A percentile compares a stretch with the other conserved stretches of the same genome.
Conservation (phyloP, 2,113 vertebrate genomes). For the Rhea americana region DNA sequence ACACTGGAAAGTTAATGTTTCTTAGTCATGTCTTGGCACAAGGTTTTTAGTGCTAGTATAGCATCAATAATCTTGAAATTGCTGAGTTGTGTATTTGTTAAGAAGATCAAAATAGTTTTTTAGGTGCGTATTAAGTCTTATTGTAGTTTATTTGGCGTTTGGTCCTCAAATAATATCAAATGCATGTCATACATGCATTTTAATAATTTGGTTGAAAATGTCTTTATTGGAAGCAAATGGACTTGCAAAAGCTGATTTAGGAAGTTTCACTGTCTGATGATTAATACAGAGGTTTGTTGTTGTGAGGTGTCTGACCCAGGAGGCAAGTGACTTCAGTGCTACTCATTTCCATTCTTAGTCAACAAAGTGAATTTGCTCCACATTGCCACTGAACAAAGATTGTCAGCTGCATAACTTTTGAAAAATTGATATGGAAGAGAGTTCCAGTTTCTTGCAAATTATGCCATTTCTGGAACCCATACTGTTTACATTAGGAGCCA, state of each 20-base stretch:
- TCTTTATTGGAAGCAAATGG: neutral
- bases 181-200: neutral
- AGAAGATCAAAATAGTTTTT: neutral
- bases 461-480: neutral
- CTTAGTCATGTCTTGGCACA: neutral
- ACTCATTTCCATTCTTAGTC: neutral
- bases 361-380: neutral
- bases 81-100: neutral
- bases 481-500: neutral
- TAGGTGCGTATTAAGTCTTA: neutral
- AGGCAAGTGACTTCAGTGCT: neutral
- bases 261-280: neutral
- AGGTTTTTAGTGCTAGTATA: neutral
- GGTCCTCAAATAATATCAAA: neutral
- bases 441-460: neutral
- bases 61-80: neutral
- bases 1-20: neutral
- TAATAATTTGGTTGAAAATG: neutral
- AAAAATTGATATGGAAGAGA: neutral
- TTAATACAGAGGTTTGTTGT: neutral
- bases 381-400: neutral
- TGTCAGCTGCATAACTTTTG: neutral
- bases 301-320: neutral
- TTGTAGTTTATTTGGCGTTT: conserved; percentile 43
- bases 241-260: neutral